phyloP scores from a whole-genome alignment of 1,140 invertebrate species.

The Drosophila seguyi region DNA sequence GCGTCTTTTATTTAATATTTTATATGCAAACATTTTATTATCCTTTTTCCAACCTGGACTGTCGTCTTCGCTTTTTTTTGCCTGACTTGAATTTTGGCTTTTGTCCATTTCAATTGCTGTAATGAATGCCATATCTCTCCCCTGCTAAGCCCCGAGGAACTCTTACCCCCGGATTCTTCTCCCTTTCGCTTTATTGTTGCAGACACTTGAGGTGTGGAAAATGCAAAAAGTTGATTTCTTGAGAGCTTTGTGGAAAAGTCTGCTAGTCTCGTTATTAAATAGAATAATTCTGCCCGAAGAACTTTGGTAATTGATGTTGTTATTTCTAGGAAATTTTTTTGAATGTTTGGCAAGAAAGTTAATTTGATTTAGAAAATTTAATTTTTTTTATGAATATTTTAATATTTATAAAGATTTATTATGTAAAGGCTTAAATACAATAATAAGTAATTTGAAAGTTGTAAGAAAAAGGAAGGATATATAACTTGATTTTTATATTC shows the following conservation, averaged over 20 bases:
- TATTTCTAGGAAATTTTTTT: not conserved
- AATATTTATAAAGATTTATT: not conserved
- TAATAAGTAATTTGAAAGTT: too few relatives aligned
- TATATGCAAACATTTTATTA: conserved; percentile 76
- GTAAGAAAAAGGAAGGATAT: too few relatives aligned
- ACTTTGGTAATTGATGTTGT: not conserved
- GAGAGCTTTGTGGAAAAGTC: conserved; percentile 39
- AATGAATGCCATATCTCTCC: conserved; percentile 56
- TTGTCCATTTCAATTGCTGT: conserved; percentile 72
- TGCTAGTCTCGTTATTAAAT: conserved; percentile 50
- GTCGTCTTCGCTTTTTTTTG: conserved; percentile 1
- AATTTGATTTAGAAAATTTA: not conserved
- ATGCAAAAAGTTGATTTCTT: conserved; percentile 66
- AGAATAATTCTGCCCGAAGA: conserved; percentile 18
- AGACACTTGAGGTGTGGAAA: conserved; percentile 65
- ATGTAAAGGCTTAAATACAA: too few relatives aligned
- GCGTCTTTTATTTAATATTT: conserved; percentile 69
- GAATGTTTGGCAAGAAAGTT: not conserved
- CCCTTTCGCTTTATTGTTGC: conserved; percentile 44
- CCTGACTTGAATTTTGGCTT: conserved; percentile 59
- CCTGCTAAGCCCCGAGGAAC: conserved; percentile 15
- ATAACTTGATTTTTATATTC: too few relatives aligned
- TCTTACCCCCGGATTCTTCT: not conserved
- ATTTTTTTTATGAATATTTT: not conserved
- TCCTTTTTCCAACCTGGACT: conserved; percentile 49